Evolutionary conservation across 2,797 vertebrate genomes (phyloP).

Genomic region (Benthosema pterotum): DNA sequence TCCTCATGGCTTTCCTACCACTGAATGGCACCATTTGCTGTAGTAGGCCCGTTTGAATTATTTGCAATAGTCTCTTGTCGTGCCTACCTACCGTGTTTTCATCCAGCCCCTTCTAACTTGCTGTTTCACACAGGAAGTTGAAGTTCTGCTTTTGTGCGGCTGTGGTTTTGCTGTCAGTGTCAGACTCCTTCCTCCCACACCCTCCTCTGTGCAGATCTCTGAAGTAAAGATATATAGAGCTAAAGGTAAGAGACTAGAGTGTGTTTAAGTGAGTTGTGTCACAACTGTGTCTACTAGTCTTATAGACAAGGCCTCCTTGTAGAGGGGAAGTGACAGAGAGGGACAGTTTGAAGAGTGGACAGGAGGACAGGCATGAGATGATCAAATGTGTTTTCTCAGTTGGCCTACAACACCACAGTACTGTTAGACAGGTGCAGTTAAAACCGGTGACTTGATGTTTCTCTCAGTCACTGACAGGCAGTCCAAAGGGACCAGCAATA

Average conservation of each 20-base stretch:
- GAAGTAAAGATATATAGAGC: slow-evolving; percentile 22
- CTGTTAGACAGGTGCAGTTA: slow-evolving; percentile 38
- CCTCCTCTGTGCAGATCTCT: slow-evolving; percentile 37
- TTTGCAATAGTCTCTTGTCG: slow-evolving; percentile 13
- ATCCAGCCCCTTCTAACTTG: slow-evolving; percentile 44
- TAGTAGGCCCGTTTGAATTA: too few species aligned
- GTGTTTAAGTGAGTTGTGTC: too few species aligned
- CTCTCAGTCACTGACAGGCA: slow-evolving; percentile 9
- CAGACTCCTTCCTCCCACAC: slow-evolving; percentile 69
- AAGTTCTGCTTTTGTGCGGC: slow-evolving; percentile 81
- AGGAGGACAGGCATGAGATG: slow-evolving; percentile 52
- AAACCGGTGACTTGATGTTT: slow-evolving; percentile 32
- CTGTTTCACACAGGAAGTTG: slow-evolving; percentile 79
- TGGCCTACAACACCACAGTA: slow-evolving; percentile 31
- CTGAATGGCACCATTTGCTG: too few species aligned
- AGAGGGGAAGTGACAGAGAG: not conserved
- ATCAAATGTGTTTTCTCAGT: slow-evolving; percentile 34
- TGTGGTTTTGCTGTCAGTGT: slow-evolving; percentile 75
- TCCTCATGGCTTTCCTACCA: not conserved
- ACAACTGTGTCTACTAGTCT: not conserved
- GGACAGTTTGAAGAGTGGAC: slow-evolving; percentile 24
- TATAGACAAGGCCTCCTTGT: not conserved
- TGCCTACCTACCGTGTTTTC: slow-evolving; percentile 30
- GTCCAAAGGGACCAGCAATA: not conserved
- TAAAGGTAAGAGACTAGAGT: slow-evolving; percentile 21